Conservation (phyloP, 1,140 invertebrate genomes). For the Archivesica marissinica region DNA sequence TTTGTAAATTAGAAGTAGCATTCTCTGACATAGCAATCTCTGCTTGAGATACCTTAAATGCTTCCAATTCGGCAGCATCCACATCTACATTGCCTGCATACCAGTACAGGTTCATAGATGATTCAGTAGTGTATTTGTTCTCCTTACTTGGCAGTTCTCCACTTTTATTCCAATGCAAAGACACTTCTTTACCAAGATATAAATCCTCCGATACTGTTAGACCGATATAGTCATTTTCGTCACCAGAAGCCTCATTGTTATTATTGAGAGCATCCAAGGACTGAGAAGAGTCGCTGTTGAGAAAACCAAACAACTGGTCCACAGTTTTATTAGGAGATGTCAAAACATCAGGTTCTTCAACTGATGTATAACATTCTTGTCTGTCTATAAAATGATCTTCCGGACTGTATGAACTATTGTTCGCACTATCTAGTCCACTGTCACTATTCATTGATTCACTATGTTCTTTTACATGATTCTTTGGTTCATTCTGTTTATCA, state of each 20-base stretch:
- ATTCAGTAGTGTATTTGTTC: constrained; percentile 7
- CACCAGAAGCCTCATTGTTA: constrained; percentile 25
- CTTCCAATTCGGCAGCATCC: constrained; percentile 47
- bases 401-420: constrained; percentile 17
- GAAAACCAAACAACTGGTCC: neutral
- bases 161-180: constrained; percentile 1
- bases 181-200: constrained; percentile 52
- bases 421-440: constrained; percentile 47
- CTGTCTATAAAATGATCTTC: constrained; percentile 36
- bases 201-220: constrained; percentile 17
- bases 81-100: constrained; percentile 33
- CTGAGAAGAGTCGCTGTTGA: neutral
- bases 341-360: constrained; percentile 22
- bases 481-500: neutral
- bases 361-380: constrained; percentile 22
- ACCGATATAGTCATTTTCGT: neutral
- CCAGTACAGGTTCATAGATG: constrained; percentile 60
- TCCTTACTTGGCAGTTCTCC: neutral
- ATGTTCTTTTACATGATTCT: too few relatives aligned
- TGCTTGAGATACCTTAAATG: constrained; percentile 20
- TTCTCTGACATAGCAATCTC: neutral
- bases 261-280: constrained; percentile 49
- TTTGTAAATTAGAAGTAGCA: constrained; percentile 23
- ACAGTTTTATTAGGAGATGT: constrained; percentile 30
- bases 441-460: constrained; percentile 24